phyloP scores from a whole-genome alignment of 1,140 invertebrate species.

The Halotydeus destructor region DNA sequence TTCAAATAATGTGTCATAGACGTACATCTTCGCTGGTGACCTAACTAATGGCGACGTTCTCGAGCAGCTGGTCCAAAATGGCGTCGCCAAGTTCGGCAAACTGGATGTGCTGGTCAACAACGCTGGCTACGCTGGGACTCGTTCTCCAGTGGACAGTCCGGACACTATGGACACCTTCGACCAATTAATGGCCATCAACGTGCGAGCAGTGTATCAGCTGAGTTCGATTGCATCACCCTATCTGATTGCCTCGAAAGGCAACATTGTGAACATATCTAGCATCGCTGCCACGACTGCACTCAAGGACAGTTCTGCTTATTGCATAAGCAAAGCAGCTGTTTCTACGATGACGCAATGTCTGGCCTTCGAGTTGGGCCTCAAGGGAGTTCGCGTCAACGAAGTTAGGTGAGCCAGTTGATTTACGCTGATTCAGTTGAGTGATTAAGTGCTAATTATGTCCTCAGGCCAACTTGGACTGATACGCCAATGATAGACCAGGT shows the following conservation, averaged over 20 bases:
- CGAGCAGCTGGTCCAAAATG: conserved; percentile 19
- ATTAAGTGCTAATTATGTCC: too few relatives aligned
- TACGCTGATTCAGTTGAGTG: conserved; percentile 13
- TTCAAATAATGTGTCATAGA: conserved; percentile 5
- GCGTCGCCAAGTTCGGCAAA: conserved; percentile 34
- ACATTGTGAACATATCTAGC: conserved; percentile 72
- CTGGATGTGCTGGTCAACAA: conserved; percentile 63
- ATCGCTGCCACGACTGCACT: too few relatives aligned
- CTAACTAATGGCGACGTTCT: conserved; percentile 57
- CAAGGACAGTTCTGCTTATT: conserved; percentile 23
- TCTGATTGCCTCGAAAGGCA: conserved; percentile 53
- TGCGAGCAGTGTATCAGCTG: conserved; percentile 22
- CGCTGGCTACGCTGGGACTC: conserved; percentile 40
- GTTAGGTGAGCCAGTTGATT: too few relatives aligned
- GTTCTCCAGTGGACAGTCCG: conserved; percentile 1
- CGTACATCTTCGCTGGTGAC: conserved; percentile 48
- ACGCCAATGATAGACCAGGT: too few relatives aligned
- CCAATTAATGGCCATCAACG: not conserved
- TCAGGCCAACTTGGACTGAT: too few relatives aligned
- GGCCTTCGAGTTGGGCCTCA: conserved; percentile 23
- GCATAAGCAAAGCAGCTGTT: conserved; percentile 23
- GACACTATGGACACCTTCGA: conserved; percentile 1
- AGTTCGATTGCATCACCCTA: conserved; percentile 61
- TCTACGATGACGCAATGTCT: conserved; percentile 25
- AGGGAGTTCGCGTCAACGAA: conserved; percentile 23